Conservation (phyloP, 2,888 invertebrate genomes). For the Pimpla rufipes region DNA sequence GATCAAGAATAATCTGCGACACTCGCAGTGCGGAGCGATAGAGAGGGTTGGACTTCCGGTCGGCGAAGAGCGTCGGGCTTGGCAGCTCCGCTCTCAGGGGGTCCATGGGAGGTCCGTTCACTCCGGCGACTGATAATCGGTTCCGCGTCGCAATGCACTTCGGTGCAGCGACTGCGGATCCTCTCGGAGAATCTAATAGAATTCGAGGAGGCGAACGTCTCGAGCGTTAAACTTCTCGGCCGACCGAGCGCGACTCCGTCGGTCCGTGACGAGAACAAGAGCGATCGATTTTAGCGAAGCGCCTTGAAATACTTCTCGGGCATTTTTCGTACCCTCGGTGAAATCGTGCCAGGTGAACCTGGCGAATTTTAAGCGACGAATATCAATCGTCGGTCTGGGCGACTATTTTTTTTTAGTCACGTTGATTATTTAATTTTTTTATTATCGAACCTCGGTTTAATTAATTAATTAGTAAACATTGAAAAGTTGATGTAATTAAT, state of each 20-base stretch:
- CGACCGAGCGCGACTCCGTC: conserved; percentile 47
- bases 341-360: neutral
- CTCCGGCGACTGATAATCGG: conserved; percentile 61
- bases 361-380: neutral
- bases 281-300: conserved; percentile 41
- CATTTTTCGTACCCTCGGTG: conserved; percentile 8
- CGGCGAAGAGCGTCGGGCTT: conserved; percentile 57
- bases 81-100: conserved; percentile 47
- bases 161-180: conserved; percentile 38
- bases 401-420: too few relatives aligned
- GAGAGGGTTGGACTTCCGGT: conserved; percentile 66
- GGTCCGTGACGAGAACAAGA: conserved; percentile 52
- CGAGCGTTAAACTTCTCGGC: conserved; percentile 67
- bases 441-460: too few relatives aligned
- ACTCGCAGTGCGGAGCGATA: conserved; percentile 22
- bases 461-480: too few relatives aligned
- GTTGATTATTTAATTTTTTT: too few relatives aligned
- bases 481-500: too few relatives aligned
- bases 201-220: conserved; percentile 61
- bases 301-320: conserved; percentile 55
- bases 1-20: conserved; percentile 62
- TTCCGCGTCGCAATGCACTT: conserved; percentile 59
- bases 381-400: neutral
- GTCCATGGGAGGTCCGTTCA: conserved; percentile 34
- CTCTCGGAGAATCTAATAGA: conserved; percentile 61